Evolutionary conservation across 2,797 vertebrate species (phyloP).

Genomic region (Enteromius afrohamiltoni): DNA sequence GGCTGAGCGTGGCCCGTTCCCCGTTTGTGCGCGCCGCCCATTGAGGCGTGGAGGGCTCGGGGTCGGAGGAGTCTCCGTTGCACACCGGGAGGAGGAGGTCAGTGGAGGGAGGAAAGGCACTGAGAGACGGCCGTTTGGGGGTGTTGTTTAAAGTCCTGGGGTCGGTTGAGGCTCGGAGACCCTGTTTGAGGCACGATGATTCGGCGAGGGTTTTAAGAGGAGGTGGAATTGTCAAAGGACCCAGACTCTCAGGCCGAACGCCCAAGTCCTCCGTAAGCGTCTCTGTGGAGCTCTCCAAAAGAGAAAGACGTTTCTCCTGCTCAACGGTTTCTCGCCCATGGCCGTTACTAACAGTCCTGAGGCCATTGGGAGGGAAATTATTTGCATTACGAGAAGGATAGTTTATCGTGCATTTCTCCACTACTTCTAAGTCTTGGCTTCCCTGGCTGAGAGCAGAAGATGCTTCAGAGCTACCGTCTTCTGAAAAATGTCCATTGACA

Average conservation of each 20-base stretch:
- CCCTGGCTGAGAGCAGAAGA: conserved; percentile 35
- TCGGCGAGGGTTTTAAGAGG: conserved; percentile 59
- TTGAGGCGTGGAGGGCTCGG: conserved; percentile 64
- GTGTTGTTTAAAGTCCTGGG: conserved; percentile 83
- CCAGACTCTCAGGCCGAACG: conserved; percentile 67
- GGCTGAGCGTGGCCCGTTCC: conserved; percentile 83
- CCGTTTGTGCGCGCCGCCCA: conserved; percentile 69
- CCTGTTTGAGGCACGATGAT: conserved; percentile 51
- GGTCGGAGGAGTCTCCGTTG: conserved; percentile 79
- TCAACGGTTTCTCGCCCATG: conserved; percentile 63
- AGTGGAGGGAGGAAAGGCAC: conserved; percentile 81
- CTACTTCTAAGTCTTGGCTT: conserved; percentile 52
- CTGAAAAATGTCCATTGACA: conserved; percentile 30
- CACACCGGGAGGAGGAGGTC: conserved; percentile 63
- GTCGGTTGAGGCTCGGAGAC: conserved; percentile 55
- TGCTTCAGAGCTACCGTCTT: conserved; percentile 14
- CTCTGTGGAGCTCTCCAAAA: conserved; percentile 88
- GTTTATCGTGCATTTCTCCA: conserved; percentile 48
- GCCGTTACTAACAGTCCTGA: conserved; percentile 74
- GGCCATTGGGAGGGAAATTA: conserved; percentile 55
- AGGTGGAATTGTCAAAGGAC: conserved; percentile 45
- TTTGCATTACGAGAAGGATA: conserved; percentile 43
- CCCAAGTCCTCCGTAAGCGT: conserved; percentile 84
- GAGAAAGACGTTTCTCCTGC: conserved; percentile 77
- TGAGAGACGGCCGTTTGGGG: conserved; percentile 76